These are phyloP conservation scores for Cheirogaleus medius DNA, from an alignment of 2,113 vertebrate species.

Conservation along the genomic window DNA sequence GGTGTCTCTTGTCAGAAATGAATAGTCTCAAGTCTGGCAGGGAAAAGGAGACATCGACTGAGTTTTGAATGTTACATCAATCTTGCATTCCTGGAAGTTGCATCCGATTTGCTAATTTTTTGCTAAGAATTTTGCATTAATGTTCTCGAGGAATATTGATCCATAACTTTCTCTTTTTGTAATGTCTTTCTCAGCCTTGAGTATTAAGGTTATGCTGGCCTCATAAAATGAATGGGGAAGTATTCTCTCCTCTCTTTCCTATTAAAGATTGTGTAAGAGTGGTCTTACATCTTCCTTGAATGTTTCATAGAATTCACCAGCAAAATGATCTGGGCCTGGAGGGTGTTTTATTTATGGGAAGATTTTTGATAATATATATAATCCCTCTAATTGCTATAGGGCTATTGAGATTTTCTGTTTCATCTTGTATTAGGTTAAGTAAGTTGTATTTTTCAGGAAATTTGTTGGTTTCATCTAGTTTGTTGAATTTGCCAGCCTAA, in stretches of 20 bases:
- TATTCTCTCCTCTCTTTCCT: neutral
- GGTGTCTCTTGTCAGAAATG: neutral
- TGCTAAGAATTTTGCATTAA: neutral
- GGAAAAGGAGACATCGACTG: neutral
- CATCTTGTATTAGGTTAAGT: neutral
- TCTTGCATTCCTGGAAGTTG: neutral
- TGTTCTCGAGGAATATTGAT: neutral
- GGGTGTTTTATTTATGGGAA: neutral
- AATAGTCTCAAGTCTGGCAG: neutral
- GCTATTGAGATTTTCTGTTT: constrained; percentile 26
- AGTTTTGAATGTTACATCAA: neutral
- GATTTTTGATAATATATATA: constrained; percentile 1
- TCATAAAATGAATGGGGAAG: neutral
- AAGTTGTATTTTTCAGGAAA: neutral
- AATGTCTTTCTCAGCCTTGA: neutral
- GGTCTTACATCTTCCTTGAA: neutral
- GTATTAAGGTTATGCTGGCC: neutral
- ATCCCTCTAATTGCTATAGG: neutral
- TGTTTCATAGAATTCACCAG: neutral
- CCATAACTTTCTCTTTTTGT: neutral
- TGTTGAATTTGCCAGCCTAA: neutral
- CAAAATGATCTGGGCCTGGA: neutral
- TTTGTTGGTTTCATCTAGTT: neutral
- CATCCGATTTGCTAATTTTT: neutral
- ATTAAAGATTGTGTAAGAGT: neutral